Base-by-base conservation (phyloP, 30 jellyfish, hydroid and myxozoan species). In the Hydra vulgaris region DNA sequence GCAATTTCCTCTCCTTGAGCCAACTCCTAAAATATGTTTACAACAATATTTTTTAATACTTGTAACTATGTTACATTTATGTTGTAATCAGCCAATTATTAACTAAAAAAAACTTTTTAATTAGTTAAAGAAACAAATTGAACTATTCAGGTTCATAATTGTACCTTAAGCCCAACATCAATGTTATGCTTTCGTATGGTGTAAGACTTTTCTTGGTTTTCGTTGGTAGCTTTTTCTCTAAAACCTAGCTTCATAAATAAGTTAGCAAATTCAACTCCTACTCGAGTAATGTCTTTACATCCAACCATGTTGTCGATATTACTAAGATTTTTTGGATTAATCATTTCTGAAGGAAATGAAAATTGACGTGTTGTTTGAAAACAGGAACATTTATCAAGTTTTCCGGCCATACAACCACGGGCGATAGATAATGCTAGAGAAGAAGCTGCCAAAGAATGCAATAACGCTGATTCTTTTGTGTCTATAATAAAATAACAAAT, bases 381-480 rank as follows among this genome's bases (percentile, higher is more conserved):
- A 77, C 98, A 92, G 1, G 91, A 25, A 84, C 98, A 92, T 17
- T 87, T 89, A 0, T 75, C 68, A 20, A 92, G 26, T 88, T 92
- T 87, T 26, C 98, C 98, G 18, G 91, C 67, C 55, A 83, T 79
- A 73, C 98, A 92, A 0, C 95, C 95, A 40, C 88, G 89, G 67
- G 98, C 82, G 15, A 87, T 70, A 0, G 96, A 82, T 76, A 92
- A 72, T 0, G 96, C 94, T 27, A 92, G 55, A 15, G 98, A 86
- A 1, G 98, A 95, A 8, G 96, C 86, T 16, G 98, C 80, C 72
- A 92, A 61, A 1, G 98, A 94, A 61, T 92, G 82, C 0, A 92
- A 95, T 24, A 83, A 84, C 0, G 95, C 98, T 52, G 96, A 82
- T 70, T 92, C 95, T 84, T 76, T 92, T 26, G 98, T 92, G 66